Conservation (phyloP, 2,888 invertebrate genomes). For the Lepidochrysops patricia region DNA sequence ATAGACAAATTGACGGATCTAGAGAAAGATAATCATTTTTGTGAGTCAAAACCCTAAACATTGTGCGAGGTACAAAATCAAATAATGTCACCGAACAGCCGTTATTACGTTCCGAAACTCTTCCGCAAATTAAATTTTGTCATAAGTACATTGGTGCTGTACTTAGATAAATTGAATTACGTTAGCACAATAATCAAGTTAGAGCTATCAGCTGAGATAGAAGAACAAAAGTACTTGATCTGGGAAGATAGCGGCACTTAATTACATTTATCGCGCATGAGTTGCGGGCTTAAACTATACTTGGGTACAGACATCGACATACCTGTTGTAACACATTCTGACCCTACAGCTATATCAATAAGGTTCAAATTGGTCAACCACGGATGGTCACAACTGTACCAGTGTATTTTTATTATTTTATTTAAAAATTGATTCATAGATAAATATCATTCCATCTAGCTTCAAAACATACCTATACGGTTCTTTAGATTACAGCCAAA, state of each 20-base stretch:
- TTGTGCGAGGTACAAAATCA: too few species aligned
- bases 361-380: not conserved
- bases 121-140: not conserved
- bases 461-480: too few species aligned
- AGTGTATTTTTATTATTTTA: not conserved
- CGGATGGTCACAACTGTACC: not conserved
- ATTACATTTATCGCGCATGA: conserved; percentile 6
- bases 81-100: too few species aligned
- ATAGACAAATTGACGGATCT: too few species aligned
- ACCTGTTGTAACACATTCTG: not conserved
- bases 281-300: not conserved
- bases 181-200: not conserved
- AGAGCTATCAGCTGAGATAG: not conserved
- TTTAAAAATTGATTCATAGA: not conserved
- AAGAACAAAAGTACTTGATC: not conserved
- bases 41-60: too few species aligned
- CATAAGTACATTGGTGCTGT: not conserved
- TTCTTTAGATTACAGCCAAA: too few species aligned
- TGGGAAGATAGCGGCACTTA: conserved; percentile 8
- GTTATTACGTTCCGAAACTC: not conserved
- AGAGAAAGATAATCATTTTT: too few species aligned
- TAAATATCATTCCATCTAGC: too few species aligned
- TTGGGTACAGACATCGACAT: too few species aligned
- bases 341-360: not conserved
- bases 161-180: not conserved